phyloP scores from a whole-genome alignment of 1,140 invertebrate species.

The Medauroidea extradentata region DNA sequence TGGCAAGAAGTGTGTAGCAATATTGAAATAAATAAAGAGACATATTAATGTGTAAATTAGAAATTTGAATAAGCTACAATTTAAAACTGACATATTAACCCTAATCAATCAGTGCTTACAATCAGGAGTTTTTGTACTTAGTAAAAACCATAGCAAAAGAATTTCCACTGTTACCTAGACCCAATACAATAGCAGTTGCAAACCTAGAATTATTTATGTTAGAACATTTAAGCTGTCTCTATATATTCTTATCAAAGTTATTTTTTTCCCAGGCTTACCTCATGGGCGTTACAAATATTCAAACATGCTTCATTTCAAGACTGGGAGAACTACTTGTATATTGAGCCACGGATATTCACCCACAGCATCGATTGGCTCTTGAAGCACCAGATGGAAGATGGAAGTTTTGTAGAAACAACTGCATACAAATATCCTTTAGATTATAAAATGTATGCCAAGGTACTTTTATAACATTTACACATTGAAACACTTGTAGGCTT shows the following conservation, averaged over 20 bases:
- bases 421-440: slow-evolving; percentile 25
- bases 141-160: too few species aligned
- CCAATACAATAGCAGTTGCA: too few species aligned
- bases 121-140: too few species aligned
- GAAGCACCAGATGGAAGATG: slow-evolving; percentile 40
- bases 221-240: not conserved
- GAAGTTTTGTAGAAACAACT: slow-evolving; percentile 45
- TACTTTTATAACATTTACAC: not conserved
- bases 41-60: too few species aligned
- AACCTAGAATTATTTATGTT: too few species aligned
- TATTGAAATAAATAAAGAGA: too few species aligned
- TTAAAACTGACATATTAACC: too few species aligned
- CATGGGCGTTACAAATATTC: slow-evolving; percentile 45
- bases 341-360: slow-evolving; percentile 43
- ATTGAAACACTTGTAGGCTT: too few species aligned
- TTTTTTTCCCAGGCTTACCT: slow-evolving; percentile 43
- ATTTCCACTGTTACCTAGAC: too few species aligned
- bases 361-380: slow-evolving; percentile 43
- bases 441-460: slow-evolving; percentile 31
- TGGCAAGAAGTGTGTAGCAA: too few species aligned
- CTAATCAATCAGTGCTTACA: too few species aligned
- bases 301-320: slow-evolving; percentile 47
- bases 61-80: too few species aligned
- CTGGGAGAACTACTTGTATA: slow-evolving; percentile 49
- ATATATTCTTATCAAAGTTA: not conserved